Base-by-base conservation (phyloP, 2,797 vertebrate species). In the Dicrostonyx torquatus region DNA sequence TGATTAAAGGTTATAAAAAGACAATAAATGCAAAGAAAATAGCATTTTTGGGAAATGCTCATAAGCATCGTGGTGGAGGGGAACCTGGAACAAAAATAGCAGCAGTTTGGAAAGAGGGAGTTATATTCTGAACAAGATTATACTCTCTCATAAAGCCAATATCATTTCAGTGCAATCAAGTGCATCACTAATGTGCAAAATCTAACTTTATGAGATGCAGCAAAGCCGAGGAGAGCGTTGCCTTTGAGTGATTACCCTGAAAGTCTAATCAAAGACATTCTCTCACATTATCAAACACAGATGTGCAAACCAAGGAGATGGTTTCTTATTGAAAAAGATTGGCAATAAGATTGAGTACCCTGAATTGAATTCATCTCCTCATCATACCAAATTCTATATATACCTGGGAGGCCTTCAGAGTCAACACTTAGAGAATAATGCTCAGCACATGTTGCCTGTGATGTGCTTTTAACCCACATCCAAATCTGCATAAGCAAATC, bases 251-350 rank as follows among this genome's bases (percentile, higher is more conserved):
- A 97, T 97, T 97, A 97, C 96, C 96, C 97, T 91, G 97, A 95
- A 98, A 96, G 14, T 90, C 97, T 98, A 98, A 98, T 98, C 97
- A 98, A 98, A 98, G 97, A 94, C 97, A 98, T 98, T 98, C 98
- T 96, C 90, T 90, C 96, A 89, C 86, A 93, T 98, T 98, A 98
- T 98, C 97, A 98, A 98, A 98, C 89, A 97, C 98, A 98, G 98
- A 98, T 98, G 98, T 95, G 97, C 90, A 93, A 95, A 96, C 78
- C 89, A 90, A 96, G 76, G 77, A 95, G 97, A 98, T 86, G 86
- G 92, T 94, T 97, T 97, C 97, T 96, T 97, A 97, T 87, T 95
- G 97, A 97, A 96, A 97, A 97, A 98, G 97, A 96, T 9, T 98
- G 97, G 95, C 98, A 97, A 89, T 17, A 95, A 97, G 96, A 97